Evolutionary conservation across 2,113 vertebrate species (phyloP), one percentile per base, ranked within the genome.

Genomic region (Columbina picui): DNA sequence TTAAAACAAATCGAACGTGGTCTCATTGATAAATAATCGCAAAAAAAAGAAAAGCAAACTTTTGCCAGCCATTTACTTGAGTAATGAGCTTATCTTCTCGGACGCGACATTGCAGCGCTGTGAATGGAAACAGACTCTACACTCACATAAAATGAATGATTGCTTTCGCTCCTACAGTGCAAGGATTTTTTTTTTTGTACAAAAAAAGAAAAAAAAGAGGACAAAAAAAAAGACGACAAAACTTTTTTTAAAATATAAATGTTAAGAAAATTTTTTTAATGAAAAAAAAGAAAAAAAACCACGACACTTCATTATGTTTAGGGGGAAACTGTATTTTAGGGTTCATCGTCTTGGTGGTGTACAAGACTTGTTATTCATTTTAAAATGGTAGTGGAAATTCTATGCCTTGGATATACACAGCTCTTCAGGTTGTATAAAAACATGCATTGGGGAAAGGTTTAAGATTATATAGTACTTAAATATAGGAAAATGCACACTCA

Each of bases 401-500:
- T 99, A 98, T 99, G 98, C 98, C 98, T 99, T 99, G 99, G 98
- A 98, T 99, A 99, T 98, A 99, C 98, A 99, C 98, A 98, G 98
- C 98, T 99, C 98, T 99, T 99, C 99, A 99, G 99, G 99, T 99
- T 99, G 98, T 99, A 99, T 98, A 99, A 98, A 97, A 99, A 98
- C 98, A 99, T 99, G 98, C 99, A 99, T 99, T 98, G 98, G 99
- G 99, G 98, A 99, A 99, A 99, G 98, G 99, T 99, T 99, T 99
- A 99, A 99, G 98, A 99, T 99, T 99, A 99, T 99, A 99, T 99
- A 99, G 98, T 99, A 99, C 98, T 99, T 99, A 99, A 99, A 99
- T 99, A 99, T 99, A 99, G 99, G 99, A 99, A 99, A 99, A 99
- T 99, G 99, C 99, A 99, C 99, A 99, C 98, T 99, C 99, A 98